Evolutionary conservation across 2,888 invertebrate species (phyloP), one percentile per base, ranked within the genome.

Genomic region (Cheiracanthium punctorium): DNA sequence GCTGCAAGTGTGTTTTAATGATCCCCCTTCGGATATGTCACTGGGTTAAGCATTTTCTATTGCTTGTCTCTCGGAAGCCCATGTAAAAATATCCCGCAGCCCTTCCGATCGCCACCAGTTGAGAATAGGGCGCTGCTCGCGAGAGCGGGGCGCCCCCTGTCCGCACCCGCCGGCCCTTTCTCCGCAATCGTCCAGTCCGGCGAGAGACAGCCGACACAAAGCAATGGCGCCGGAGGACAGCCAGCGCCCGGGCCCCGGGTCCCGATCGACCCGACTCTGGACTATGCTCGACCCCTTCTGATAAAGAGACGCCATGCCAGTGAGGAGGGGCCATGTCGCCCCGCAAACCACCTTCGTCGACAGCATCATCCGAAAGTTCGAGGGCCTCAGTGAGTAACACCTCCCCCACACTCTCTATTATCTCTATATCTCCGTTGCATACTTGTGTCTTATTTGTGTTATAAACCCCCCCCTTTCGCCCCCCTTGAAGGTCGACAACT

Each of bases 261-360:
- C 71, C 71, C 48, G 43, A 20, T 58, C 58, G 58, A 58, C 58
- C 58, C 58, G 58, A 58, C 58, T 58, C 24, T 58, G 58, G 84
- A 79, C 77, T 79, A 82, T 82, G 85, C 64, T 75, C 43, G 75
- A 80, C 75, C 80, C 74, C 37, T 75, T 75, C 85, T 86, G 85
- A 80, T 79, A 48, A 24, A 29, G 70, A 37, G 76, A 71, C 74
- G 75, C 87, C 37, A 75, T 82, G 91, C 92, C 92, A 91, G 94
- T 95, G 90, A 93, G 95, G 92, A 93, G 95, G 92, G 96, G 96
- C 90, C 95, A 95, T 92, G 95, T 95, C 90, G 95, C 95, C 91
- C 95, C 95, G 82, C 94, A 95, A 91, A 95, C 95, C 91, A 95
- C 95, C 89, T 94, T 95, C 92, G 95, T 95, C 91, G 95, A 95